These are phyloP conservation scores for Dipodomys spectabilis DNA, from an alignment of 2,113 vertebrate genomes.

Conservation along the genomic window DNA sequence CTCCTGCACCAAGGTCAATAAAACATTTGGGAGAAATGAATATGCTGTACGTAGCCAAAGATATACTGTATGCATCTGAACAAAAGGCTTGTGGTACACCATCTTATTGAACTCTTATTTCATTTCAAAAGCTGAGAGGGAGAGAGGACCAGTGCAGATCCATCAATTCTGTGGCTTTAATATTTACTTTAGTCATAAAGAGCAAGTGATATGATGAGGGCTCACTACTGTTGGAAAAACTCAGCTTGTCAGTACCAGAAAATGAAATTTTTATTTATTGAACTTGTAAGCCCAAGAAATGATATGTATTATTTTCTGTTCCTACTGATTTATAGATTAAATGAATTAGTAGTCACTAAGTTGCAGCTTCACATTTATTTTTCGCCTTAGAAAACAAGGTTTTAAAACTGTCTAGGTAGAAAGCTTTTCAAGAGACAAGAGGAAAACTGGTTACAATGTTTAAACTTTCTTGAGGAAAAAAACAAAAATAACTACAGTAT, in stretches of 20 bases:
- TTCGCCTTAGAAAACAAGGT: constrained; percentile 59
- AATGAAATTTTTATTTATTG: constrained; percentile 86
- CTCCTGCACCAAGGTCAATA: constrained; percentile 60
- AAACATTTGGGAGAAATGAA: constrained; percentile 76
- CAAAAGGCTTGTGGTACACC: constrained; percentile 65
- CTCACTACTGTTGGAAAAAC: constrained; percentile 66
- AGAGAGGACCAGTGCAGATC: constrained; percentile 59
- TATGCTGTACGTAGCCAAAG: constrained; percentile 72
- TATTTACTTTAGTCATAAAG: constrained; percentile 81
- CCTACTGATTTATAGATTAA: constrained; percentile 79
- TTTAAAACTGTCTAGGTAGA: constrained; percentile 35
- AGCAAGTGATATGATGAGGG: constrained; percentile 71
- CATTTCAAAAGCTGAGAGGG: constrained; percentile 69
- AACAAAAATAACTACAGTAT: not conserved
- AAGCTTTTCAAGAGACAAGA: constrained; percentile 42
- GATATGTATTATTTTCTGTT: constrained; percentile 79
- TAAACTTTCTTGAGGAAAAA: constrained; percentile 43
- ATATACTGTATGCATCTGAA: constrained; percentile 73
- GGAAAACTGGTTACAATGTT: constrained; percentile 40
- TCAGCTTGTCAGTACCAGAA: constrained; percentile 81
- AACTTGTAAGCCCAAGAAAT: constrained; percentile 77
- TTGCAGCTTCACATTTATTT: constrained; percentile 68
- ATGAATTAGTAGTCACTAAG: constrained; percentile 79
- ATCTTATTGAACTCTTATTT: constrained; percentile 82
- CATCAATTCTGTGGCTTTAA: constrained; percentile 73